Evolutionary conservation across 2,113 vertebrate species (phyloP).

Genomic region (Emydocephalus ijimae): DNA sequence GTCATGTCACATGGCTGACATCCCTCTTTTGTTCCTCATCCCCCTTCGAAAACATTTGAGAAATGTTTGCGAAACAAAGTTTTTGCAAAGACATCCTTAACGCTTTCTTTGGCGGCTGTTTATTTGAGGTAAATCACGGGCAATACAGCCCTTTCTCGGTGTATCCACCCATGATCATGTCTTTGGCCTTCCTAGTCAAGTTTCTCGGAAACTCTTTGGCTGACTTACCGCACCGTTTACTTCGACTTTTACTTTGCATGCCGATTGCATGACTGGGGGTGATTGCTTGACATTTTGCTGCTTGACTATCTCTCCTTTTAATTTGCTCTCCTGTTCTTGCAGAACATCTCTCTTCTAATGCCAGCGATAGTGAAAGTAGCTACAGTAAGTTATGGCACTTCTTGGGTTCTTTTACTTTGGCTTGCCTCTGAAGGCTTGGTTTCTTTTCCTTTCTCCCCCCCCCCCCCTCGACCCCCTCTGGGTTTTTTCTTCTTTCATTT

Average conservation of each 20-base stretch:
- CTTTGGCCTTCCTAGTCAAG: constrained; percentile 61
- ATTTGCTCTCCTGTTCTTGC: constrained; percentile 83
- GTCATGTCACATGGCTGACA: not conserved
- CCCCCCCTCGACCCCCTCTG: not conserved
- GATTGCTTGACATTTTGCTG: constrained; percentile 62
- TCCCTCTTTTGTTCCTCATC: not conserved
- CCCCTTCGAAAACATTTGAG: not conserved
- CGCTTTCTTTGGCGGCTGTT: not conserved
- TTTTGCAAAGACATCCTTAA: not conserved
- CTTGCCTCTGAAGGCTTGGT: constrained; percentile 59
- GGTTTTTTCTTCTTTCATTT: constrained; percentile 41
- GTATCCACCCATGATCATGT: constrained; percentile 60
- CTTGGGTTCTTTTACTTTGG: constrained; percentile 68
- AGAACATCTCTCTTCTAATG: constrained; percentile 83
- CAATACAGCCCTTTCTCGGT: constrained; percentile 13
- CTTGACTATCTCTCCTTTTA: constrained; percentile 75
- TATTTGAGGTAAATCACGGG: not conserved
- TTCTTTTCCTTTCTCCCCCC: constrained; percentile 50
- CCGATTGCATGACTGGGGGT: constrained; percentile 66
- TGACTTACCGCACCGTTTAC: constrained; percentile 37
- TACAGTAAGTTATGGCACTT: constrained; percentile 79
- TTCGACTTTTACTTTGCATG: constrained; percentile 46
- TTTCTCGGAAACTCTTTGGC: constrained; percentile 37
- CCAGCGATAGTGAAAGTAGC: constrained; percentile 85
- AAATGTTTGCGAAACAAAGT: not conserved